A percentile compares a stretch with the other conserved stretches of the same genome.
phyloP scores from a whole-genome alignment of 2,113 vertebrate genomes.

The Calyptommatus sinebrachiatus region DNA sequence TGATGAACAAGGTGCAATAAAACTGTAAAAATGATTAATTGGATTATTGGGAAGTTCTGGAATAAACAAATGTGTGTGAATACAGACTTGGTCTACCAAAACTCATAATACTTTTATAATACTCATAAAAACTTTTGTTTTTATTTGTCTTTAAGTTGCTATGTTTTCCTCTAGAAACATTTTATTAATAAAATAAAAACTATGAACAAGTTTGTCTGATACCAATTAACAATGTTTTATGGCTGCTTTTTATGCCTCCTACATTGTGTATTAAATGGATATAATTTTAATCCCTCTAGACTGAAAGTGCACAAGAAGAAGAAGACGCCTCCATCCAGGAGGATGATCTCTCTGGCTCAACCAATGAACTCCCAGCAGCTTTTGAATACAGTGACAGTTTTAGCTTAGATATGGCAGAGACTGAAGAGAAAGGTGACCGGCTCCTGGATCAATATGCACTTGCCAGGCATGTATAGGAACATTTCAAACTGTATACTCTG shows the following conservation, averaged over 20 bases:
- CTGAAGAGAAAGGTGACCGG: conserved; percentile 74
- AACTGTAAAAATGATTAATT: too few species aligned
- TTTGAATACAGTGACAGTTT: conserved; percentile 81
- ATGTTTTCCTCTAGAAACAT: too few species aligned
- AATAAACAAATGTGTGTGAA: too few species aligned
- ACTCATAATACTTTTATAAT: too few species aligned
- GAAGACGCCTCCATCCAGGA: conserved; percentile 78
- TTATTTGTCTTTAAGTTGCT: too few species aligned
- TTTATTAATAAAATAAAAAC: neutral
- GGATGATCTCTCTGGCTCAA: conserved; percentile 81
- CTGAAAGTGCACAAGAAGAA: conserved; percentile 74
- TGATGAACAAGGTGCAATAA: too few species aligned
- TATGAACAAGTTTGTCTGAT: neutral
- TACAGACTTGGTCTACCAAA: too few species aligned
- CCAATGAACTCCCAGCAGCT: conserved; percentile 79
- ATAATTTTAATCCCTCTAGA: conserved; percentile 58
- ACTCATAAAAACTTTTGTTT: too few species aligned
- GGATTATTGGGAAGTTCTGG: too few species aligned
- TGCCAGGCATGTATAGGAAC: conserved; percentile 75
- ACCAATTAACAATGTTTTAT: too few species aligned
- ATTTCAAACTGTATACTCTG: neutral
- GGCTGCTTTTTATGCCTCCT: neutral
- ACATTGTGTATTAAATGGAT: conserved; percentile 16
- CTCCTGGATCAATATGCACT: conserved; percentile 78
- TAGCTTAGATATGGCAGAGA: conserved; percentile 77